Evolutionary conservation across 2,888 invertebrate genomes (phyloP).

Genomic region (Dynastes maya): DNA sequence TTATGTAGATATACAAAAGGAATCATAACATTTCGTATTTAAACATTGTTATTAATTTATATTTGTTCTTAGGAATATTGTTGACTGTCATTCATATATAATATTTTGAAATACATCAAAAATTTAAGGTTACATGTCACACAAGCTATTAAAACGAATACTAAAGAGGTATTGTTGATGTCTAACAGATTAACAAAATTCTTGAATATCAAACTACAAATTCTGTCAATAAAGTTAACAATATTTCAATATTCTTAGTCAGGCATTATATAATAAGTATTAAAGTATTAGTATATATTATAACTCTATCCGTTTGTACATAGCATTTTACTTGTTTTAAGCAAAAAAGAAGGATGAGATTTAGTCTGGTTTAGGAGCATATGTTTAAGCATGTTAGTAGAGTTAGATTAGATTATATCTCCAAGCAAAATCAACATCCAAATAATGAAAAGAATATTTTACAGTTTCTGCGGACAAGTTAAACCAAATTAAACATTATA

Average conservation of each 20-base stretch:
- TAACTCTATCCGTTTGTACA: slow-evolving; percentile 11
- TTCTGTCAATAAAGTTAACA: slow-evolving; percentile 21
- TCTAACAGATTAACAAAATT: neutral
- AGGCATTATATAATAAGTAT: slow-evolving; percentile 12
- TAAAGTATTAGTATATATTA: slow-evolving; percentile 6
- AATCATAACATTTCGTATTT: neutral
- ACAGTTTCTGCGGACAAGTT: neutral
- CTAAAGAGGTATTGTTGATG: neutral
- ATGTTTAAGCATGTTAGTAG: neutral
- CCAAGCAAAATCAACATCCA: neutral
- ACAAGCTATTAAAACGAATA: neutral
- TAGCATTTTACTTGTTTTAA: slow-evolving; percentile 17
- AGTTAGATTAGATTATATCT: neutral
- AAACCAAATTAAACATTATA: neutral
- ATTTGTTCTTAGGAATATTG: neutral
- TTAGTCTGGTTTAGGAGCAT: slow-evolving; percentile 6
- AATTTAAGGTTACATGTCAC: neutral
- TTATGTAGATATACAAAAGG: neutral
- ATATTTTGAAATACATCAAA: neutral
- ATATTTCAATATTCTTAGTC: slow-evolving; percentile 24
- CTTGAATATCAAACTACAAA: neutral
- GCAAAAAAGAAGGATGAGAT: slow-evolving; percentile 1
- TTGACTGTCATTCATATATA: neutral
- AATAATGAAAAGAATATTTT: neutral
- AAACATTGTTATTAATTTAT: neutral